These are phyloP conservation scores for Thymelicus acteon DNA, from an alignment of 2,888 invertebrate genomes.

Conservation along the genomic window DNA sequence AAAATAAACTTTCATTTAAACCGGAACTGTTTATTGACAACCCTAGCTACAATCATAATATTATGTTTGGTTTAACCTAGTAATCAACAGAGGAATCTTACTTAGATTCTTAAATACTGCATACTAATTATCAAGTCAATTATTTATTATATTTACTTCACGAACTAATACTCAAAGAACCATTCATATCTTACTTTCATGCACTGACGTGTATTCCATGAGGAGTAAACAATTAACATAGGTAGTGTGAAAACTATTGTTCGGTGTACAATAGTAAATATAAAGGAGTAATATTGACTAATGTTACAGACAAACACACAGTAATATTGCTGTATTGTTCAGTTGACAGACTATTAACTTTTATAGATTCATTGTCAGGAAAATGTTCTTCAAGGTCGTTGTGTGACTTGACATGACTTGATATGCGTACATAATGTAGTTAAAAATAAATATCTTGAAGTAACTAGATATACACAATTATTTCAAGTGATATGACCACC, in stretches of 20 bases:
- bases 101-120: neutral
- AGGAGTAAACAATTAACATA: neutral
- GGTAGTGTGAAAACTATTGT: conserved; percentile 3
- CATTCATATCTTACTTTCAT: neutral
- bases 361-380: conserved; percentile 9
- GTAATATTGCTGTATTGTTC: neutral
- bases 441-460: too few relatives aligned
- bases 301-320: neutral
- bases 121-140: neutral
- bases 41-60: neutral
- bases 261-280: neutral
- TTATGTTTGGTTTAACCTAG: neutral
- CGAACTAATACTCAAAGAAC: too few relatives aligned
- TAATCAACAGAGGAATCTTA: neutral
- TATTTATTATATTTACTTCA: neutral
- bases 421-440: neutral
- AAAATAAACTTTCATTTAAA: too few relatives aligned
- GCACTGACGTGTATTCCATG: neutral
- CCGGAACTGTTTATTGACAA: neutral
- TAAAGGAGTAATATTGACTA: neutral
- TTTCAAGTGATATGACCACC: too few relatives aligned
- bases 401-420: neutral
- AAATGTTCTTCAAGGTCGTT: neutral
- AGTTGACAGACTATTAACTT: neutral
- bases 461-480: too few relatives aligned